These are phyloP conservation scores for Lepidonotus clava DNA, from an alignment of 2,888 invertebrate genomes.

Conservation along the genomic window DNA sequence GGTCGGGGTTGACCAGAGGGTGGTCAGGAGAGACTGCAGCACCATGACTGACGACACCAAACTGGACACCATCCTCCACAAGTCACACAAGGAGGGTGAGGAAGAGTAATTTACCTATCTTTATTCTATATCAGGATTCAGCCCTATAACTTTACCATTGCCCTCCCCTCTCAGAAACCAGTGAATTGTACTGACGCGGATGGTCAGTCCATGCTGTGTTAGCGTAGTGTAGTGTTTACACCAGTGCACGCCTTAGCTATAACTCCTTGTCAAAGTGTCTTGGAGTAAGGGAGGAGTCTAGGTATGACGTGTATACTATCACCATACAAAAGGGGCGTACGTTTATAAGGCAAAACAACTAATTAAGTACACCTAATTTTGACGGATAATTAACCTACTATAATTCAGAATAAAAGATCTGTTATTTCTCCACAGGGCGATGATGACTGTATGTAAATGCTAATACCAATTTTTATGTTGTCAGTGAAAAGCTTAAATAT, in stretches of 20 bases:
- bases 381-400: too few relatives aligned
- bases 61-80: background rate
- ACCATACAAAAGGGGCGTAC: too few relatives aligned
- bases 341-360: too few relatives aligned
- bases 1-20: slow-evolving; percentile 63
- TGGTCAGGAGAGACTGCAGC: slow-evolving; percentile 57
- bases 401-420: too few relatives aligned
- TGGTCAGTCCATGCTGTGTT: background rate
- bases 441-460: too few relatives aligned
- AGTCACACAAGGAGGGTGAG: background rate
- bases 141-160: background rate
- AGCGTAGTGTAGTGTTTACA: background rate
- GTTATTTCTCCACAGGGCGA: too few relatives aligned
- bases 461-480: too few relatives aligned
- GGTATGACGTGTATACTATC: too few relatives aligned
- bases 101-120: too few relatives aligned
- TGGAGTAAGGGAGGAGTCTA: background rate
- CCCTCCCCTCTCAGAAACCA: background rate
- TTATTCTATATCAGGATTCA: background rate
- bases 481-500: too few relatives aligned
- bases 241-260: background rate
- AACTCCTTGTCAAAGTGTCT: background rate
- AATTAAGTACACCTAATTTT: too few relatives aligned
- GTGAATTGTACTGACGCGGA: background rate
- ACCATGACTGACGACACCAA: background rate